Evolutionary conservation across 2,888 invertebrate genomes (phyloP).

Genomic region (Anthrax anthrax): DNA sequence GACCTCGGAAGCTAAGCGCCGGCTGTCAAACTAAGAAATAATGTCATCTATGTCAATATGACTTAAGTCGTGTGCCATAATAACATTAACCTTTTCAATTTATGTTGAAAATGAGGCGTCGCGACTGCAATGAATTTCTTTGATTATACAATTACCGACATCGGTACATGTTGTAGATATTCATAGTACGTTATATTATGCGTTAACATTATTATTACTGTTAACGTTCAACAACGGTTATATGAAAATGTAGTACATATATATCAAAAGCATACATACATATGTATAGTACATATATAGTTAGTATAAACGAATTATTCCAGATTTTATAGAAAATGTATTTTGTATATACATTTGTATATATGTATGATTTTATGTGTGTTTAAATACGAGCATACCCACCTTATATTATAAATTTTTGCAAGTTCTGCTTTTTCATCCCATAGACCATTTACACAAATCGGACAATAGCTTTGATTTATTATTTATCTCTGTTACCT

Average conservation of each 20-base stretch:
- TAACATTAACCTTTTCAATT: background rate
- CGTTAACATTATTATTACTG: too few relatives aligned
- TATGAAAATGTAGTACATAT: too few relatives aligned
- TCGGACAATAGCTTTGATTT: background rate
- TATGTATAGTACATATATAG: too few relatives aligned
- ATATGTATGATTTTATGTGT: background rate
- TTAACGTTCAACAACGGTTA: too few relatives aligned
- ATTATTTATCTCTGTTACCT: background rate
- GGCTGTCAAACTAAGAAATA: background rate
- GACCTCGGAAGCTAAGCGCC: background rate
- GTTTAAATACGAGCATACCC: too few relatives aligned
- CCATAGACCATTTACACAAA: background rate
- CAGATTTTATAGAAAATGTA: too few relatives aligned
- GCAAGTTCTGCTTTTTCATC: too few relatives aligned
- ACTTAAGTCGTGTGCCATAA: conserved; percentile 5
- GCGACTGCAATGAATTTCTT: background rate
- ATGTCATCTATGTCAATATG: conserved; percentile 6
- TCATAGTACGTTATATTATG: too few relatives aligned
- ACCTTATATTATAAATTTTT: too few relatives aligned
- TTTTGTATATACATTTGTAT: background rate
- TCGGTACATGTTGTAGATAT: background rate
- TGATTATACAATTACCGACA: background rate
- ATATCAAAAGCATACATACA: too few relatives aligned
- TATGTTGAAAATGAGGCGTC: background rate
- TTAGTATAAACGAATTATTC: too few relatives aligned